Evolutionary conservation across 1,140 invertebrate genomes (phyloP).

Genomic region (Chrysopa pallens): DNA sequence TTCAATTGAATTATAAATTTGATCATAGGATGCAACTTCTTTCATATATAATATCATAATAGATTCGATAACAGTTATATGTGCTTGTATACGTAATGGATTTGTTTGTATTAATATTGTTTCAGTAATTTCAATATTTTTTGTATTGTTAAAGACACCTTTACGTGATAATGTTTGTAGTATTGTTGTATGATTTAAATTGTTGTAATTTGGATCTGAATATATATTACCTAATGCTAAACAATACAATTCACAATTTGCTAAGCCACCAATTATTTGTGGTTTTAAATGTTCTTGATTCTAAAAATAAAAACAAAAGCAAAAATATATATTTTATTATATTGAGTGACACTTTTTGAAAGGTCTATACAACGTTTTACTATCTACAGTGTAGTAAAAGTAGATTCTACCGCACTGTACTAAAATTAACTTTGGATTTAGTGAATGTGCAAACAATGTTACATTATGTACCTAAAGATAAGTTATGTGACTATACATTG

Average conservation of each 20-base stretch:
- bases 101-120: slow-evolving; percentile 91
- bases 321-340: no score
- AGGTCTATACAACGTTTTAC: no score
- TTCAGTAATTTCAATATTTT: slow-evolving; percentile 81
- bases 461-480: no score
- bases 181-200: slow-evolving; percentile 86
- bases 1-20: slow-evolving; percentile 68
- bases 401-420: no score
- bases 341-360: no score
- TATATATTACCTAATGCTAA: slow-evolving; percentile 90
- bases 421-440: no score
- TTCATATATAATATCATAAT: slow-evolving; percentile 90
- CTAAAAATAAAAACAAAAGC: slow-evolving; percentile 30
- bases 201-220: slow-evolving; percentile 88
- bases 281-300: slow-evolving; percentile 88
- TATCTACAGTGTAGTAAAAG: no score
- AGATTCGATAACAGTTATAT: slow-evolving; percentile 93
- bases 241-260: slow-evolving; percentile 92
- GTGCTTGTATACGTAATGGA: slow-evolving; percentile 84
- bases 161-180: slow-evolving; percentile 82
- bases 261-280: slow-evolving; percentile 75
- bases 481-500: no score
- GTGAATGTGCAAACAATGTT: no score
- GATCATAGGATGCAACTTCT: slow-evolving; percentile 79
- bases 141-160: slow-evolving; percentile 72